Evolutionary conservation across 2,888 invertebrate species (phyloP).

Genomic region (Meta bourneti): DNA sequence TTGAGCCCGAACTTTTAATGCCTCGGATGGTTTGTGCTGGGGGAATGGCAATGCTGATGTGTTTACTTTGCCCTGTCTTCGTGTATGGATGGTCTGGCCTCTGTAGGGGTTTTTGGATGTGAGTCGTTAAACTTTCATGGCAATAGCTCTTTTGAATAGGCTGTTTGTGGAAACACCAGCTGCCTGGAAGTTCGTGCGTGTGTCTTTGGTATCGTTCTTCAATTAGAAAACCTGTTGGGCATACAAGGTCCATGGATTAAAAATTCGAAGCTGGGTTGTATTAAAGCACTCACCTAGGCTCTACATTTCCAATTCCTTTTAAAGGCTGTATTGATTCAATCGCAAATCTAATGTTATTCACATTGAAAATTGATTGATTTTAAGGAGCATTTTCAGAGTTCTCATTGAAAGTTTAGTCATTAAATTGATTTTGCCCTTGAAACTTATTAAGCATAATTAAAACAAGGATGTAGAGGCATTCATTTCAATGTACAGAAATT

Average conservation of each 20-base stretch:
- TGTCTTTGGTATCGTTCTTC: neutral
- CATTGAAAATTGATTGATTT: no score
- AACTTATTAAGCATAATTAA: no score
- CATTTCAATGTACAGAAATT: no score
- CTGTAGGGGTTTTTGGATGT: neutral
- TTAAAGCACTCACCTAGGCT: no score
- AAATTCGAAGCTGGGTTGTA: no score
- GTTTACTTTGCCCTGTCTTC: slow-evolving; percentile 38
- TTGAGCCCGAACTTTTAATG: slow-evolving; percentile 43
- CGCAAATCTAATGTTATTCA: no score
- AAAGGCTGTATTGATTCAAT: no score
- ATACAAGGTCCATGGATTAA: neutral
- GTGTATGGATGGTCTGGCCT: slow-evolving; percentile 3
- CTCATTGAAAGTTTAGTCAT: no score
- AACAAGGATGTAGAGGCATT: no score
- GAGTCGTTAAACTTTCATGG: slow-evolving; percentile 24
- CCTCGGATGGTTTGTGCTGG: slow-evolving; percentile 31
- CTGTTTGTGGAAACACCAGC: slow-evolving; percentile 6
- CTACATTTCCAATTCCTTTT: no score
- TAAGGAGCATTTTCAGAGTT: no score
- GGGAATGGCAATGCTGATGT: slow-evolving; percentile 9
- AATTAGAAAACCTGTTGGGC: slow-evolving; percentile 36
- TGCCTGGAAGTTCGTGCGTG: neutral
- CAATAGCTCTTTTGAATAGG: slow-evolving; percentile 8
- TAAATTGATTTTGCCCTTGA: no score